phyloP scores from a whole-genome alignment of 1,140 invertebrate species.

The Drosophila subpulchrella region DNA sequence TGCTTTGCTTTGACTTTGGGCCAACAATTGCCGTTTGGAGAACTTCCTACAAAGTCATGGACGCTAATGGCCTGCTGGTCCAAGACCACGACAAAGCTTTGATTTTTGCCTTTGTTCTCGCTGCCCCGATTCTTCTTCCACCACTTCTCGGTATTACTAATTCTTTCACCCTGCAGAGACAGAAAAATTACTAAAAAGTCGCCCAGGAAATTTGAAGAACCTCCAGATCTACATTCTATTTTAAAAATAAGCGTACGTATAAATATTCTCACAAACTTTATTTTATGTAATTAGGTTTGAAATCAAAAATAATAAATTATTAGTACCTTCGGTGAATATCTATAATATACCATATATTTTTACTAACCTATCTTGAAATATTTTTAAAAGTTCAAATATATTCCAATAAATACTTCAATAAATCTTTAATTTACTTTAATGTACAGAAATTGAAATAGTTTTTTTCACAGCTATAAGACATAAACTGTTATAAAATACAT shows the following conservation, averaged over 20 bases:
- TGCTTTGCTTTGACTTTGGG: slow-evolving; percentile 2
- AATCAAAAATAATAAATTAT: too few relatives aligned
- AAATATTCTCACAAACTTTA: too few relatives aligned
- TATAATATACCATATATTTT: too few relatives aligned
- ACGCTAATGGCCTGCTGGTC: slow-evolving; percentile 55
- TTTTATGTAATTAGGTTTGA: background rate
- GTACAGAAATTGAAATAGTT: too few relatives aligned
- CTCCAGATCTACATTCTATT: background rate
- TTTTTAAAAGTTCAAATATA: too few relatives aligned
- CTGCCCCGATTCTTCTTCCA: slow-evolving; percentile 11
- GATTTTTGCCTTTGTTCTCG: slow-evolving; percentile 43
- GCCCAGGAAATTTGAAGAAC: background rate
- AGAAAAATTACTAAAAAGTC: background rate
- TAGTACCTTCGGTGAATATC: too few relatives aligned
- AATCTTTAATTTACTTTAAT: too few relatives aligned
- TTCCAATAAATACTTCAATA: too few relatives aligned
- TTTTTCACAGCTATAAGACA: too few relatives aligned
- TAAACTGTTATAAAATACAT: too few relatives aligned
- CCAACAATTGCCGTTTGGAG: slow-evolving; percentile 24
- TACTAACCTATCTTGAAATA: too few relatives aligned
- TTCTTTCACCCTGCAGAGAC: slow-evolving; percentile 12
- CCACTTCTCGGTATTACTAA: background rate
- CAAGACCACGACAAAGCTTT: slow-evolving; percentile 43
- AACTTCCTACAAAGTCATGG: slow-evolving; percentile 66
- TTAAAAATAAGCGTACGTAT: too few relatives aligned